Conservation (phyloP, 1,140 invertebrate genomes). For the Caerostris extrusa region DNA sequence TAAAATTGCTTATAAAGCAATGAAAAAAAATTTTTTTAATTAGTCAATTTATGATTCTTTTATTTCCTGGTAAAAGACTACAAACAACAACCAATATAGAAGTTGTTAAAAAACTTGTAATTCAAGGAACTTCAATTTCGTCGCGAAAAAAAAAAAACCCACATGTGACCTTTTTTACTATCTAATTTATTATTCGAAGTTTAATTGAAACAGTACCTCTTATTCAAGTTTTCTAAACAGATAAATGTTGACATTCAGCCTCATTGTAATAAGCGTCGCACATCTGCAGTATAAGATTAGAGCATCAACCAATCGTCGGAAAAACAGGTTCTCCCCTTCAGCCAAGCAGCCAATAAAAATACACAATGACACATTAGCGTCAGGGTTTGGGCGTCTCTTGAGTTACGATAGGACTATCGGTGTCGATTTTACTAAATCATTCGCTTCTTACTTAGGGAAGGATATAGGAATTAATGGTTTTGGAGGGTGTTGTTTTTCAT, state of each 20-base stretch:
- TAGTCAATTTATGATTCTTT: no score
- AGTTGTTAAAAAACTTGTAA: no score
- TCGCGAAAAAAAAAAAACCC: no score
- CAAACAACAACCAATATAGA: no score
- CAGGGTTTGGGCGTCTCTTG: conserved; percentile 71
- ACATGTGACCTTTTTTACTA: no score
- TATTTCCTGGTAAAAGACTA: no score
- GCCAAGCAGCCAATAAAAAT: conserved; percentile 74
- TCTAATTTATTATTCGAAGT: no score
- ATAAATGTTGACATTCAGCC: conserved; percentile 28
- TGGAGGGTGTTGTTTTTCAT: background rate
- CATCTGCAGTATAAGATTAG: conserved; percentile 70
- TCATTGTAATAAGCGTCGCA: background rate
- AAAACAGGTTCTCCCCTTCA: conserved; percentile 52
- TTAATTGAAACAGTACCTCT: background rate
- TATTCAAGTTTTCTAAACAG: background rate
- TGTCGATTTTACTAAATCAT: conserved; percentile 73
- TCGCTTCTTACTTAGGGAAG: background rate
- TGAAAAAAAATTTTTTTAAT: no score
- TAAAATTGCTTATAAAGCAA: no score
- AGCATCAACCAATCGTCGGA: conserved; percentile 53
- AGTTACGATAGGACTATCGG: conserved; percentile 71
- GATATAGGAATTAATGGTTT: conserved; percentile 35
- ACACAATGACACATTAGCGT: conserved; percentile 59
- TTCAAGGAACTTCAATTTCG: no score